Percentiles rank a stretch among this genome's conserved stretches.
Conservation (phyloP, 2,888 invertebrate species). For the Leucania comma region DNA sequence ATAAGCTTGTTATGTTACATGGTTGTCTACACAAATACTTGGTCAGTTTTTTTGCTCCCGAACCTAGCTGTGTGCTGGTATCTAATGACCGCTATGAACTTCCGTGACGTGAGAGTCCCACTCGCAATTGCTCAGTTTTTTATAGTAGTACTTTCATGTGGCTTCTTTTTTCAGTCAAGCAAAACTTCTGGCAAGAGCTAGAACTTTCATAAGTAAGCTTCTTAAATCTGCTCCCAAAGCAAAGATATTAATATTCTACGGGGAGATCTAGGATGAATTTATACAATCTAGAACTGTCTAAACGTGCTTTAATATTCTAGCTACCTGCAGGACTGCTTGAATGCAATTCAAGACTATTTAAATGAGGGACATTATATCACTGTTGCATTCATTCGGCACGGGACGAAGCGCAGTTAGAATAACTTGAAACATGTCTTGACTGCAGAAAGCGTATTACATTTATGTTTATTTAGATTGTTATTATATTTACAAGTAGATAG, state of each 20-base stretch:
- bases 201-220: too few species aligned
- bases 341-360: slow-evolving; percentile 43
- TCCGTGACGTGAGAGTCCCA: too few species aligned
- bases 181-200: neutral
- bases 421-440: neutral
- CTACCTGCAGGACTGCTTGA: slow-evolving; percentile 24
- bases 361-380: slow-evolving; percentile 23
- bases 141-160: too few species aligned
- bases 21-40: too few species aligned
- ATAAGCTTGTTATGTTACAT: too few species aligned
- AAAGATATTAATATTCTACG: slow-evolving; percentile 47
- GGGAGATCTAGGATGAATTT: slow-evolving; percentile 33
- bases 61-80: too few species aligned
- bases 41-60: too few species aligned
- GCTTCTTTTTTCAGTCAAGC: neutral
- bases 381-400: slow-evolving; percentile 8
- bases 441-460: neutral
- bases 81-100: too few species aligned
- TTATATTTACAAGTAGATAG: neutral
- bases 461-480: neutral
- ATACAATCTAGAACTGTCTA: slow-evolving; percentile 32
- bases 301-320: slow-evolving; percentile 46
- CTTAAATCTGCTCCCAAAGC: slow-evolving; percentile 33
- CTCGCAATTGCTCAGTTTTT: too few species aligned
- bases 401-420: neutral